Conservation (phyloP, 2,888 invertebrate genomes). For the Caenorhabditis sp. region DNA sequence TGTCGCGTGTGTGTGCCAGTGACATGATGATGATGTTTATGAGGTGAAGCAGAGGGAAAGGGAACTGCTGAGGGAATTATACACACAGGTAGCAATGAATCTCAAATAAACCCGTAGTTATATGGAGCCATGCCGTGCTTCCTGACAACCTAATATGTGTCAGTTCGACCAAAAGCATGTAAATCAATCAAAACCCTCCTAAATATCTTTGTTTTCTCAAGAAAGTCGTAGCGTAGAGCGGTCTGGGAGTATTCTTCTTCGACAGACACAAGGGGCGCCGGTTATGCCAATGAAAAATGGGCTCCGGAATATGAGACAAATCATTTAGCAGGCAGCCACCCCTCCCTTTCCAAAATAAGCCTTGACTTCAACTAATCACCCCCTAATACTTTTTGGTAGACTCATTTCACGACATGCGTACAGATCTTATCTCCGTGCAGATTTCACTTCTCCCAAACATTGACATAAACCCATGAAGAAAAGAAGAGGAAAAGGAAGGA, state of each 20-base stretch:
- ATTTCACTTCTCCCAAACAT: constrained; percentile 34
- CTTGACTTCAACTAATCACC: constrained; percentile 51
- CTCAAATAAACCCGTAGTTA: constrained; percentile 52
- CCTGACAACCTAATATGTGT: constrained; percentile 62
- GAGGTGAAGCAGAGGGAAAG: neutral
- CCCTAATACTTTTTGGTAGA: constrained; percentile 56
- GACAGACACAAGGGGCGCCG: neutral
- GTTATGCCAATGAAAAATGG: constrained; percentile 51
- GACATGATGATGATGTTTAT: constrained; percentile 22
- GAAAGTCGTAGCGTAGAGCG: neutral
- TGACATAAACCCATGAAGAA: constrained; percentile 36
- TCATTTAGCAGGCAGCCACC: constrained; percentile 42
- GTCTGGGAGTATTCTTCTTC: neutral
- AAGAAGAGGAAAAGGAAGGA: no score
- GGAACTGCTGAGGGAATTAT: constrained; percentile 19
- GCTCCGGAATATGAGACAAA: constrained; percentile 56
- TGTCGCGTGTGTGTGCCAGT: constrained; percentile 7
- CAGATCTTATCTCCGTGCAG: constrained; percentile 52
- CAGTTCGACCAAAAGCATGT: constrained; percentile 57
- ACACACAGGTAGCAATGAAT: constrained; percentile 53
- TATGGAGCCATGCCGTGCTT: constrained; percentile 45
- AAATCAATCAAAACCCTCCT: constrained; percentile 54
- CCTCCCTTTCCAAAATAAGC: constrained; percentile 36
- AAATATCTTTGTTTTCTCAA: constrained; percentile 43
- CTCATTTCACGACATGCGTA: constrained; percentile 58